Evolutionary conservation across 2,888 invertebrate genomes (phyloP), one percentile per base, ranked within the genome.

Genomic region (Colletes collaris): DNA sequence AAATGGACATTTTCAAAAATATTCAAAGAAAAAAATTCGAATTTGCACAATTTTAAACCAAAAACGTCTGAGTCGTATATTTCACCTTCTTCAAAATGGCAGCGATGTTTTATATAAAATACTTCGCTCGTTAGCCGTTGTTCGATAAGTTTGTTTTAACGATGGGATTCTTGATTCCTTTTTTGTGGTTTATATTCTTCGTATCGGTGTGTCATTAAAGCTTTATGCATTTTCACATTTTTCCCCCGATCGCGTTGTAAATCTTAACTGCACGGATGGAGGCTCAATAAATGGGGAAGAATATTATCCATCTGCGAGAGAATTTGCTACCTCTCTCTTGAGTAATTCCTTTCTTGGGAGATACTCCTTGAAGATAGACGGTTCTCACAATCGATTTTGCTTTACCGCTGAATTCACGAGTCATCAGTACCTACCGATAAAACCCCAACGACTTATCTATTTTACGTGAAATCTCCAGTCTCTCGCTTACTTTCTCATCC

Each of bases 371-470:
- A 46, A 73, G 50, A 50, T 60, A 65, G 65, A 27, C 50, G 44
- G 44, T 46, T 46, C 56, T 49, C 35, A n/a, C 55, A 46, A 76
- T 78, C 75, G 60, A 59, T 69, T 56, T 66, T 50, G 69, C 60
- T 76, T 73, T 72, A 60, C 79, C 70, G 10, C 56, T 66, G 59
- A 65, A 80, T 78, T 69, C 64, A 73, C 65, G 73, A 68, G 55
- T 78, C 69, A 79, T 64, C 65, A 55, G 37, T 49, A 50, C 40
- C 58, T 49, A 50, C 40, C 58, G 74, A 81, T 74, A 74, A 79
- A 79, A 74, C 74, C 70, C 49, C 58, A 55, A 53, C 63, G 70
- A 79, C 70, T 74, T 79, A 73, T 79, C 74, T 50, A 35, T 68
- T 69, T 56, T 58, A 75, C 64, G 78, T 37, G 63, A 59, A 58